Evolutionary conservation across 2,113 vertebrate species (phyloP).

Genomic region (Todiramphus saurophagus): DNA sequence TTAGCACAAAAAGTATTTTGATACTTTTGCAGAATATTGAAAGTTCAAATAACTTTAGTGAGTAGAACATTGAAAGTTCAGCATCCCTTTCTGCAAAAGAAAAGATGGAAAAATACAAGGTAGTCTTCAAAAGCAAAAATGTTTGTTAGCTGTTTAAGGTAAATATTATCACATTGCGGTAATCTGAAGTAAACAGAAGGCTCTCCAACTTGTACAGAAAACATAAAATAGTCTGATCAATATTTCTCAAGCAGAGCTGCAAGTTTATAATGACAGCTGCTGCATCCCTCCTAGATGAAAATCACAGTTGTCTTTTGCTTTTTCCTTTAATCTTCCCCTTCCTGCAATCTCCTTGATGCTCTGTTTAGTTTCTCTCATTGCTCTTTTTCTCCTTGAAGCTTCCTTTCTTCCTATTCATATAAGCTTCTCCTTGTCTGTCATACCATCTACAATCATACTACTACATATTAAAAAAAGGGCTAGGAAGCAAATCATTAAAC

Average conservation of each 20-base stretch:
- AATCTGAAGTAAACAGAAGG: neutral
- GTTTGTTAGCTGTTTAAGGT: neutral
- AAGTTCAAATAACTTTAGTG: neutral
- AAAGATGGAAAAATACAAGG: neutral
- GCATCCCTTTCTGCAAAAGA: neutral
- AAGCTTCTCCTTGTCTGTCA: neutral
- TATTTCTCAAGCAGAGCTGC: conserved; percentile 7
- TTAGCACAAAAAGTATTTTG: neutral
- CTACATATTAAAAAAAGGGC: neutral
- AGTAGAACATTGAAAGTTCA: neutral
- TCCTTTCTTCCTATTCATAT: neutral
- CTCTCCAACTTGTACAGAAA: neutral
- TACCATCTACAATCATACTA: neutral
- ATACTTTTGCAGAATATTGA: neutral
- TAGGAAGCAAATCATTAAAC: neutral
- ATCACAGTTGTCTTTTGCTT: neutral
- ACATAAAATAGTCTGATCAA: conserved; percentile 1
- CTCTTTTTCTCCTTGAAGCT: conserved; percentile 12
- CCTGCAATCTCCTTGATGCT: neutral
- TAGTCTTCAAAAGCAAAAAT: neutral
- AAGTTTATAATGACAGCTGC: conserved; percentile 31
- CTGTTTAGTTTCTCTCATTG: conserved; percentile 4
- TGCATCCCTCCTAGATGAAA: conserved; percentile 34
- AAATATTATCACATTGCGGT: neutral
- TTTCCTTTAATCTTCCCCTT: conserved; percentile 39